A percentile compares a stretch with the other conserved stretches of the same genome.
Conservation (phyloP, 2,113 vertebrate species). For the Telmatochromis brachygnathus region DNA sequence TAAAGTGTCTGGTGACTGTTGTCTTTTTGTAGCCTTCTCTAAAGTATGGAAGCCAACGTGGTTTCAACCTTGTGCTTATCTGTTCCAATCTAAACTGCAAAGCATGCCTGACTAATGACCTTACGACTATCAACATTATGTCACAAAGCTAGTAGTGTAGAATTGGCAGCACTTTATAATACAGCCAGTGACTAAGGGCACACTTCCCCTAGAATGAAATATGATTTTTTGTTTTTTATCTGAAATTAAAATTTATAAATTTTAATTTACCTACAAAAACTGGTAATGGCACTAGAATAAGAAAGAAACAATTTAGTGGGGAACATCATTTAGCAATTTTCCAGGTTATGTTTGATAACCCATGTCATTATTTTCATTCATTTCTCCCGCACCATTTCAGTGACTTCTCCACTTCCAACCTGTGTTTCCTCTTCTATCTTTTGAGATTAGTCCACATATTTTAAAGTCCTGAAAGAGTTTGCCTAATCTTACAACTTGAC, state of each 20-base stretch:
- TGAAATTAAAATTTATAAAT: not conserved
- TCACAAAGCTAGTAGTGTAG: not conserved
- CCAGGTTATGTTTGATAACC: not conserved
- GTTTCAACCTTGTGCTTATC: not conserved
- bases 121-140: not conserved
- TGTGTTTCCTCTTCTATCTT: not conserved
- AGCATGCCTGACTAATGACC: not conserved
- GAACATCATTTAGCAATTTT: not conserved
- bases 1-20: not conserved
- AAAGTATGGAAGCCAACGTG: not conserved
- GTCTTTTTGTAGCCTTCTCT: not conserved
- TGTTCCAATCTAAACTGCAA: not conserved
- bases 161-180: not conserved
- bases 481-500: not conserved
- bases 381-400: not conserved
- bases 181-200: not conserved
- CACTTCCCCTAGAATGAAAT: not conserved
- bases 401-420: not conserved
- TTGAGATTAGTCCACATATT: not conserved
- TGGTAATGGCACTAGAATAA: not conserved
- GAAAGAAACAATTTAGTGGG: not conserved
- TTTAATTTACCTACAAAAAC: not conserved
- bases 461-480: not conserved
- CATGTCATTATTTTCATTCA: not conserved
- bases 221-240: not conserved